Conservation (phyloP, 2,113 vertebrate genomes). For the Hemiprocne comata region DNA sequence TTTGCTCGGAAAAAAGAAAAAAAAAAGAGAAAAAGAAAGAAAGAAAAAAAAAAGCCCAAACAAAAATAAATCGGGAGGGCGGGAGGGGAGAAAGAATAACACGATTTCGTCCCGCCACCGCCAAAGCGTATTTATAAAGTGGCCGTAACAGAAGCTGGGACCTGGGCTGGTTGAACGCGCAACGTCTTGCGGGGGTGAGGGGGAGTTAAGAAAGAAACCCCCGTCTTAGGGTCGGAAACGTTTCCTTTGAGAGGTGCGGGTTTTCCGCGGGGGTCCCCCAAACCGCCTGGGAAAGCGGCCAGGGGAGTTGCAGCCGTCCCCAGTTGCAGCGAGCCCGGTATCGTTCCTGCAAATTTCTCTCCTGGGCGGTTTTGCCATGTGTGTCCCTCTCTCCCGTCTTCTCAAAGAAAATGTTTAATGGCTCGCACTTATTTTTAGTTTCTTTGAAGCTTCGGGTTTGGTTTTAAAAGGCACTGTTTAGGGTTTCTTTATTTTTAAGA, state of each 20-base stretch:
- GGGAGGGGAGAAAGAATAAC: not conserved
- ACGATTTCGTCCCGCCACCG: not conserved
- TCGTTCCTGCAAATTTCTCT: not conserved
- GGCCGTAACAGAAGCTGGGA: conserved; percentile 71
- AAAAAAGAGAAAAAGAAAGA: not conserved
- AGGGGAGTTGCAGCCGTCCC: not conserved
- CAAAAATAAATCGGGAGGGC: not conserved
- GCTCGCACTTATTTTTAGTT: conserved; percentile 43
- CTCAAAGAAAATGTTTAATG: conserved; percentile 57
- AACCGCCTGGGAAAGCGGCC: not conserved
- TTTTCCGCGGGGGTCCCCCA: not conserved
- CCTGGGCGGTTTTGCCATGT: not conserved
- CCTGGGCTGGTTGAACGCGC: not conserved
- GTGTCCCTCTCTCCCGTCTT: not conserved
- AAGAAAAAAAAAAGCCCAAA: no score
- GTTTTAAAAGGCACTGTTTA: conserved; percentile 60
- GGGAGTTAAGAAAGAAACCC: not conserved
- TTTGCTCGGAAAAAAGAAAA: not conserved
- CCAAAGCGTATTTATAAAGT: conserved; percentile 82
- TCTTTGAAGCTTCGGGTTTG: conserved; percentile 55
- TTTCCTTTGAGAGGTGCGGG: conserved; percentile 48
- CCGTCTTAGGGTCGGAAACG: not conserved
- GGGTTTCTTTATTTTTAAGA: conserved; percentile 45
- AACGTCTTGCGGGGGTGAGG: not conserved
- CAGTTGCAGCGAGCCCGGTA: not conserved